Evolutionary conservation across 2,797 vertebrate genomes (phyloP).

Genomic region (Peromyscus eremicus): DNA sequence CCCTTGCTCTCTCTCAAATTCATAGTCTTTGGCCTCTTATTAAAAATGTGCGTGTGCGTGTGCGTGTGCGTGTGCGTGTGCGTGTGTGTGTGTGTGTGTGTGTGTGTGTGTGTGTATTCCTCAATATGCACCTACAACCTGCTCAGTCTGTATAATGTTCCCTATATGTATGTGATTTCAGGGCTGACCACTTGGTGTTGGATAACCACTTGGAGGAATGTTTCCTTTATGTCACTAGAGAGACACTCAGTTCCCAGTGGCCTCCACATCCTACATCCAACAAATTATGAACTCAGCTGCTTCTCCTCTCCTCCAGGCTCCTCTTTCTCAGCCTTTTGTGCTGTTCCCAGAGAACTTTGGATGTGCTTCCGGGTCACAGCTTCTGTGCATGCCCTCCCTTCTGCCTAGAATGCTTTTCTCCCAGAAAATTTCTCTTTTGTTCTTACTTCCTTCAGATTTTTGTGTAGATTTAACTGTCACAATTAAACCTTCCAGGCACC

Average conservation of each 20-base stretch:
- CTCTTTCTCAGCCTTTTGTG: no score
- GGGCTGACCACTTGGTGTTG: no score
- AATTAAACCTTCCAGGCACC: not conserved
- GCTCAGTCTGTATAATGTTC: not conserved
- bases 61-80: not conserved
- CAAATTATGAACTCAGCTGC: not conserved
- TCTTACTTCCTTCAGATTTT: not conserved
- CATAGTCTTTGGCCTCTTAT: not conserved
- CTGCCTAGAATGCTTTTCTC: not conserved
- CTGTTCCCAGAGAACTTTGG: not conserved
- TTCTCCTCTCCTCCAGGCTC: not conserved
- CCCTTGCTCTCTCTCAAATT: not conserved
- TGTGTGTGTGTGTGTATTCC: not conserved
- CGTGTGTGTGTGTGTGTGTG: no score
- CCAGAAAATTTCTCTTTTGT: no score
- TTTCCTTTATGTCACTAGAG: not conserved
- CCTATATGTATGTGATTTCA: not conserved
- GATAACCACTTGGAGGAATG: not conserved
- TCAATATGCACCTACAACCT: not conserved
- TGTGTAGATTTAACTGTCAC: not conserved
- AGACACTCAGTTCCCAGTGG: not conserved
- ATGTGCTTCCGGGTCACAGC: not conserved
- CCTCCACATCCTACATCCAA: not conserved
- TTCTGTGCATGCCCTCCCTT: not conserved
- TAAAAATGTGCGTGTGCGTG: not conserved